Conservation (phyloP, 2,113 vertebrate genomes). For the Orthonyx spaldingii region DNA sequence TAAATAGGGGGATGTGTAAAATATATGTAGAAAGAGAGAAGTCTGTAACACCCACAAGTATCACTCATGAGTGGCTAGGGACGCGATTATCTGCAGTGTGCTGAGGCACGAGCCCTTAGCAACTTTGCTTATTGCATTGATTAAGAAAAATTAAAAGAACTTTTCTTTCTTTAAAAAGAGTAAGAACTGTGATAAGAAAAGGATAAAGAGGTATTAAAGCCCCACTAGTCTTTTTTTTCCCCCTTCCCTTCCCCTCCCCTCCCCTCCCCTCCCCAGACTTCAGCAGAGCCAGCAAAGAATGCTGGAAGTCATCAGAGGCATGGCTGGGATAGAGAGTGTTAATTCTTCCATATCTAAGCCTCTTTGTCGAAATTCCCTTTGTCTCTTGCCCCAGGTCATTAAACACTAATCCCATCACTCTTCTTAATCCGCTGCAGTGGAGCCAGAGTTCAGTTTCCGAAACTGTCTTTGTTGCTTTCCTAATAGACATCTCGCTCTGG, state of each 20-base stretch:
- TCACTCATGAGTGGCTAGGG: not conserved
- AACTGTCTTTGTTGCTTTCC: slow-evolving; percentile 84
- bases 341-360: slow-evolving; percentile 90
- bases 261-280: not conserved
- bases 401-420: slow-evolving; percentile 99
- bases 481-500: slow-evolving; percentile 83
- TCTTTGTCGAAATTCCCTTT: slow-evolving; percentile 85
- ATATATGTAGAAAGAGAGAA: not conserved
- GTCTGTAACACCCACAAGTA: not conserved
- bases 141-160: slow-evolving; percentile 63
- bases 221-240: slow-evolving; percentile 20
- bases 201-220: slow-evolving; percentile 63
- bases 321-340: slow-evolving; percentile 84
- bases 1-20: not conserved
- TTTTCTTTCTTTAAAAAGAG: slow-evolving; percentile 40
- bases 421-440: slow-evolving; percentile 92
- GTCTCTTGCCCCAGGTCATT: slow-evolving; percentile 98
- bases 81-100: not conserved
- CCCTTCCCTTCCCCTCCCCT: not conserved
- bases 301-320: slow-evolving; percentile 77
- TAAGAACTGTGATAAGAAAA: slow-evolving; percentile 47
- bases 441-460: slow-evolving; percentile 86
- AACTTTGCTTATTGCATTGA: not conserved
- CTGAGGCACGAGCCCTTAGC: not conserved
- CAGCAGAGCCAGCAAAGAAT: slow-evolving; percentile 72